These are phyloP conservation scores for Neogobius melanostomus DNA, from an alignment of 2,113 vertebrate species.

Conservation along the genomic window DNA sequence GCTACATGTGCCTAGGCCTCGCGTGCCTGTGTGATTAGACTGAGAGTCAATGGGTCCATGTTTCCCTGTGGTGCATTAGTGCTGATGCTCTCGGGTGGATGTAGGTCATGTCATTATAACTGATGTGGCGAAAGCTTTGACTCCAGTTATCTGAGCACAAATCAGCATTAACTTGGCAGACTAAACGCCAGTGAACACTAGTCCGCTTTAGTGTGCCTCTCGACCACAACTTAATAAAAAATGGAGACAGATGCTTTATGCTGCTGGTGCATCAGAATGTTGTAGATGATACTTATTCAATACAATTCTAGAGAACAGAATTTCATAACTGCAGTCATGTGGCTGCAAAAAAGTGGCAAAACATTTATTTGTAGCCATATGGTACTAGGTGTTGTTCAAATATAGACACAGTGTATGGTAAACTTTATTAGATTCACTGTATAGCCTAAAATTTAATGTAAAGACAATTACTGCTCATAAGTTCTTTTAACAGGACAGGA, in stretches of 20 bases:
- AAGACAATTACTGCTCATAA: too few relatives aligned
- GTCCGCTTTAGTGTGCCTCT: slow-evolving; percentile 45
- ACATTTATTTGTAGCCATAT: too few relatives aligned
- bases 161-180: slow-evolving; percentile 60
- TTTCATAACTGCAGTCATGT: too few relatives aligned
- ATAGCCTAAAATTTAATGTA: too few relatives aligned
- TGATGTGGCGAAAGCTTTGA: slow-evolving; percentile 57
- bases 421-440: too few relatives aligned
- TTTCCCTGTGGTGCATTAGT: slow-evolving; percentile 61
- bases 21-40: slow-evolving; percentile 38
- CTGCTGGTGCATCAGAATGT: slow-evolving; percentile 41
- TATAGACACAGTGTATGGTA: too few relatives aligned
- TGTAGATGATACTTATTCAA: background rate
- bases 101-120: slow-evolving; percentile 72
- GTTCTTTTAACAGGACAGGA: too few relatives aligned
- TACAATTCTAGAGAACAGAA: slow-evolving; percentile 1
- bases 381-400: too few relatives aligned
- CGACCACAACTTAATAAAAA: slow-evolving; percentile 52
- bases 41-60: slow-evolving; percentile 57
- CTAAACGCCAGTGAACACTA: slow-evolving; percentile 46
- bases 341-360: too few relatives aligned
- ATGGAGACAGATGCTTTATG: slow-evolving; percentile 54
- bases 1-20: slow-evolving; percentile 27
- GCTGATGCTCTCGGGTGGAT: slow-evolving; percentile 55
- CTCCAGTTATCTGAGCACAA: slow-evolving; percentile 65